Percentiles rank a stretch among this genome's conserved stretches.
Conservation (phyloP, 2,888 invertebrate genomes). For the Drosophila birchii region DNA sequence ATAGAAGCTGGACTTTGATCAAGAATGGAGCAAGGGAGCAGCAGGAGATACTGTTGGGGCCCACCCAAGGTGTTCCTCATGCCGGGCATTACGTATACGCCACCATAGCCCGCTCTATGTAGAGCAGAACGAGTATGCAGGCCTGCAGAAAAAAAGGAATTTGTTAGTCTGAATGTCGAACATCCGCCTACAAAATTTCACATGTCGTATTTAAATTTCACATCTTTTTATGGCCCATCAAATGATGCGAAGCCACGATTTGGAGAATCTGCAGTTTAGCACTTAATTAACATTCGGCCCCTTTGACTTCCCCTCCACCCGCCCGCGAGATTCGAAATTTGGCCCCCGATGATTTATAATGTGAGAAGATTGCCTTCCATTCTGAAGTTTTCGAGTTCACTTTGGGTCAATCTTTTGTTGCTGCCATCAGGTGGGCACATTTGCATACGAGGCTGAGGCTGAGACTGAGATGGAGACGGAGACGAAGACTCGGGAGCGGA, state of each 20-base stretch:
- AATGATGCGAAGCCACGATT: conserved; percentile 62
- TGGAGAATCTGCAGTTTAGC: conserved; percentile 48
- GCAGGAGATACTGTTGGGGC: not conserved
- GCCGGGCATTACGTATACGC: conserved; percentile 15
- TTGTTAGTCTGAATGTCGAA: not conserved
- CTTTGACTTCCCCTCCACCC: conserved; percentile 30
- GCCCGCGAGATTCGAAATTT: conserved; percentile 15
- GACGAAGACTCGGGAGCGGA: conserved; percentile 20
- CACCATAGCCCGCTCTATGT: conserved; percentile 23
- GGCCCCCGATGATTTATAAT: conserved; percentile 42
- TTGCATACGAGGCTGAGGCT: conserved; percentile 28
- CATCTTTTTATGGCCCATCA: conserved; percentile 42
- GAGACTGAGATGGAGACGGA: not conserved
- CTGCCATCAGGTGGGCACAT: conserved; percentile 39
- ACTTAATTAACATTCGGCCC: conserved; percentile 54
- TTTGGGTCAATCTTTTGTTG: conserved; percentile 32
- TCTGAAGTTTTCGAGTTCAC: conserved; percentile 39
- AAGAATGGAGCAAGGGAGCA: not conserved
- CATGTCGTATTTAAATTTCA: conserved; percentile 2
- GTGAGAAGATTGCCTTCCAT: conserved; percentile 23
- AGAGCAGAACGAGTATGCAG: conserved; percentile 52
- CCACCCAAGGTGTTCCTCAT: conserved; percentile 17
- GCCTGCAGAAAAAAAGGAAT: not conserved
- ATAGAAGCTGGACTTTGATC: conserved; percentile 57
- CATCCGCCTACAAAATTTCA: conserved; percentile 25